Evolutionary conservation across 2,113 vertebrate species (phyloP).

Genomic region (Oryzias celebensis): DNA sequence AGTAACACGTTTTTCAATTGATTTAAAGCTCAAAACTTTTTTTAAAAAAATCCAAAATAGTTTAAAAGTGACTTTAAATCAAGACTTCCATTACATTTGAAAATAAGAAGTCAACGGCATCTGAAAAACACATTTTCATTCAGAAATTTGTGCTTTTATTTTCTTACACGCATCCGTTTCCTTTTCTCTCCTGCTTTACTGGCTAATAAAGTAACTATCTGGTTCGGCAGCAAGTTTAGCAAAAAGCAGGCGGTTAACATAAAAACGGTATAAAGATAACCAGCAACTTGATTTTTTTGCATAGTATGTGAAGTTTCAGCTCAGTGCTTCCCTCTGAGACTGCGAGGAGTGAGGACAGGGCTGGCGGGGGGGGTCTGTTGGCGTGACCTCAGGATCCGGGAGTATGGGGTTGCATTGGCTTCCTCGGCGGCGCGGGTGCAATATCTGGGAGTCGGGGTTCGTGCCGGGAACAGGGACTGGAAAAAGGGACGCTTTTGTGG

Average conservation of each 20-base stretch:
- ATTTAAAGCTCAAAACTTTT: not conserved
- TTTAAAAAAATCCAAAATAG: not conserved
- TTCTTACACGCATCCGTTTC: too few relatives aligned
- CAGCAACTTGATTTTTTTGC: slow-evolving; percentile 19
- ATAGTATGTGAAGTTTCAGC: slow-evolving; percentile 6
- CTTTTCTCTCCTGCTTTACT: slow-evolving; percentile 6
- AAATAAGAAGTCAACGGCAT: not conserved
- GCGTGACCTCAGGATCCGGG: slow-evolving; percentile 78
- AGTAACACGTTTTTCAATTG: not conserved
- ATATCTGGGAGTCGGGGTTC: slow-evolving; percentile 57
- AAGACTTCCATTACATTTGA: not conserved
- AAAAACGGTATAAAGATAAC: slow-evolving; percentile 24
- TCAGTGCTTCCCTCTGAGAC: slow-evolving; percentile 70
- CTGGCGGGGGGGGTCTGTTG: slow-evolving; percentile 72
- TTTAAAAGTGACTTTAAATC: not conserved
- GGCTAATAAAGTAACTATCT: slow-evolving; percentile 18
- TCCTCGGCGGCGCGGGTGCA: slow-evolving; percentile 51
- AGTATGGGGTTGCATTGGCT: slow-evolving; percentile 73
- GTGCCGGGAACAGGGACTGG: slow-evolving; percentile 75
- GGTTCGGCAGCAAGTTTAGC: slow-evolving; percentile 2
- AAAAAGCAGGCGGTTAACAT: slow-evolving; percentile 1
- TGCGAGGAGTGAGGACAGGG: slow-evolving; percentile 67
- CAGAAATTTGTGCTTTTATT: too few relatives aligned
- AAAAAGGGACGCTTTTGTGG: slow-evolving; percentile 87
- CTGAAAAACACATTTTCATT: not conserved